Evolutionary conservation across 1,140 invertebrate species (phyloP).

Genomic region (Dinoponera quadriceps): DNA sequence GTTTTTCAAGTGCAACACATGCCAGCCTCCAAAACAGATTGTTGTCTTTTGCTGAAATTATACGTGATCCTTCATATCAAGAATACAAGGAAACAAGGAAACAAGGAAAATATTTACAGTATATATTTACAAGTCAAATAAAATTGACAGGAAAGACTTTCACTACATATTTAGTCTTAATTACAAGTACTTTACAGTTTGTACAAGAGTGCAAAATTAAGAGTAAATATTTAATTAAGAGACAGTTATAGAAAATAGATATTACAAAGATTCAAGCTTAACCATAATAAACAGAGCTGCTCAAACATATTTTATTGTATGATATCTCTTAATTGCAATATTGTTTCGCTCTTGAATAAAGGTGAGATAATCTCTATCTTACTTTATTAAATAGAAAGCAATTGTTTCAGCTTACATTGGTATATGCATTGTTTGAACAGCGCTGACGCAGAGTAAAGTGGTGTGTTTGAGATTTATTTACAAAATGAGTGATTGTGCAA

Average conservation of each 20-base stretch:
- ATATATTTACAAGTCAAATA: neutral
- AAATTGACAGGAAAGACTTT: no score
- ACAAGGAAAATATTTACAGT: neutral
- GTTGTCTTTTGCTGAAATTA: constrained; percentile 74
- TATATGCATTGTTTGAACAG: constrained; percentile 29
- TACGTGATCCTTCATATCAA: constrained; percentile 12
- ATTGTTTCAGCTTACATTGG: constrained; percentile 3
- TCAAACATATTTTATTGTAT: neutral
- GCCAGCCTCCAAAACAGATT: constrained; percentile 82
- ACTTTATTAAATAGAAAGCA: neutral
- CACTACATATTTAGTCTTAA: no score
- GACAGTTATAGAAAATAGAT: neutral
- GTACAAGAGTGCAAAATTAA: neutral
- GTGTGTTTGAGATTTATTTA: constrained; percentile 71
- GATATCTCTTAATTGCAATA: neutral
- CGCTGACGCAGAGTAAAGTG: constrained; percentile 27
- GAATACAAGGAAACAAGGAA: neutral
- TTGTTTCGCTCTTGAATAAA: neutral
- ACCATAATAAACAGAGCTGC: neutral
- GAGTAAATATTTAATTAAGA: neutral
- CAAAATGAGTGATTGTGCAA: constrained; percentile 73
- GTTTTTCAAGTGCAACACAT: constrained; percentile 78
- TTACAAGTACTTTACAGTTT: no score
- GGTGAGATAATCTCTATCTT: neutral
- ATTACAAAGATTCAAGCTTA: constrained; percentile 3